phyloP scores from a whole-genome alignment of 2,113 vertebrate species.

The Sylvilagus bachmani region DNA sequence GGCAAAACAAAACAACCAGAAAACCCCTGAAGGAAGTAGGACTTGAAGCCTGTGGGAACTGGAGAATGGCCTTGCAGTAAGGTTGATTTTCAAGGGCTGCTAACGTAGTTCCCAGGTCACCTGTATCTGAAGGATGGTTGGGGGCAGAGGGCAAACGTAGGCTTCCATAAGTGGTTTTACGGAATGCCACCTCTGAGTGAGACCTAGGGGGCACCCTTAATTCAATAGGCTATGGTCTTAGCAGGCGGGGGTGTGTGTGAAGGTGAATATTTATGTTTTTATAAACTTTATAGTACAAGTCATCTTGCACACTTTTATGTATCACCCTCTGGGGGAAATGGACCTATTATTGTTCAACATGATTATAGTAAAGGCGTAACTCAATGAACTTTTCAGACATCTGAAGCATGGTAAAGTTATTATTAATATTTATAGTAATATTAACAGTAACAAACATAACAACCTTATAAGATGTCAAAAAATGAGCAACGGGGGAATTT shows the following conservation, averaged over 20 bases:
- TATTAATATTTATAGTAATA: constrained; percentile 32
- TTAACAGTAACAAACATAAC: neutral
- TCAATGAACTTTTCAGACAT: neutral
- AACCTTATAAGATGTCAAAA: constrained; percentile 44
- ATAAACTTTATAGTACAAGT: constrained; percentile 35
- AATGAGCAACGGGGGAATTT: constrained; percentile 14
- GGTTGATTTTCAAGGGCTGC: neutral
- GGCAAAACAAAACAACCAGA: constrained; percentile 30
- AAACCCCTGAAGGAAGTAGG: constrained; percentile 15
- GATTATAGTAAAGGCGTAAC: neutral
- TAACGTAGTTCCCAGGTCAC: neutral
- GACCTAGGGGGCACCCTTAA: neutral
- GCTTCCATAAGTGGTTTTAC: neutral
- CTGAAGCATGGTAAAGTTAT: neutral
- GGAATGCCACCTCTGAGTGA: neutral
- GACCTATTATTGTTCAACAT: constrained; percentile 39
- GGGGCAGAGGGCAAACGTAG: neutral
- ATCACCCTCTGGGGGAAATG: constrained; percentile 45
- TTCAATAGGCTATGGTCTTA: neutral
- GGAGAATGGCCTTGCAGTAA: neutral
- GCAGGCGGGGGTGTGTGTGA: neutral
- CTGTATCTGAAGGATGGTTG: neutral
- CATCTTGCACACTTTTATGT: constrained; percentile 26
- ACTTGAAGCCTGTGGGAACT: neutral
- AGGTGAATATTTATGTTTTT: constrained; percentile 80